These are phyloP conservation scores for Bambusicola thoracicus DNA, from an alignment of 2,113 vertebrate genomes.

Conservation along the genomic window DNA sequence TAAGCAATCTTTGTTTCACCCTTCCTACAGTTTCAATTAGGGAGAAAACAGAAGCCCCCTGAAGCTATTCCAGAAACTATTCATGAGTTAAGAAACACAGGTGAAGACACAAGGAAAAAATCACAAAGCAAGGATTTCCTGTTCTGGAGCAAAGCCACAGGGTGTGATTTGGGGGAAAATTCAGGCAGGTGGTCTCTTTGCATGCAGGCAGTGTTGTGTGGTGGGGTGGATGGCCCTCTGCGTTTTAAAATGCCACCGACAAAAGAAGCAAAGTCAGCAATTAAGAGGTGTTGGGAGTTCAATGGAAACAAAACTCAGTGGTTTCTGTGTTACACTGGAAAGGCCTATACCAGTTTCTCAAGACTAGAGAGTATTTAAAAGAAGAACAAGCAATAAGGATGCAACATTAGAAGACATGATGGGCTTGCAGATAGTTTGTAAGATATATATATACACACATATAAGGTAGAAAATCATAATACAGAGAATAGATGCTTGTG, in stretches of 20 bases:
- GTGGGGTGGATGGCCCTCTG: background rate
- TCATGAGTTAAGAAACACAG: background rate
- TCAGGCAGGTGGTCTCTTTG: background rate
- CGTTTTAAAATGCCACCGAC: background rate
- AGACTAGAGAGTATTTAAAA: background rate
- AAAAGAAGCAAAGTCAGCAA: background rate
- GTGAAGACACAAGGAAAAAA: background rate
- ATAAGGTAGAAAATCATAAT: background rate
- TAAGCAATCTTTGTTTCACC: background rate
- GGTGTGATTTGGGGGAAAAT: background rate
- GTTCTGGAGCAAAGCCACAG: background rate
- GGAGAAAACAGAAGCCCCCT: background rate
- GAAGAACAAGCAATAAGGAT: background rate
- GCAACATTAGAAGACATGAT: background rate
- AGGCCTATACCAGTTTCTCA: background rate
- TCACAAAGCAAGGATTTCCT: background rate
- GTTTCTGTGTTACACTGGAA: background rate
- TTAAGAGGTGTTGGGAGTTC: background rate
- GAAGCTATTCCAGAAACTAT: background rate
- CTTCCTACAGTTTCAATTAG: background rate
- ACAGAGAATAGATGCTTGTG: background rate
- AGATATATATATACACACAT: background rate
- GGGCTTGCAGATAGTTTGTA: background rate
- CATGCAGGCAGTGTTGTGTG: background rate
- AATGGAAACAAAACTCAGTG: background rate